Conservation (phyloP, 2,113 vertebrate species). For the Halichoeres trimaculatus region DNA sequence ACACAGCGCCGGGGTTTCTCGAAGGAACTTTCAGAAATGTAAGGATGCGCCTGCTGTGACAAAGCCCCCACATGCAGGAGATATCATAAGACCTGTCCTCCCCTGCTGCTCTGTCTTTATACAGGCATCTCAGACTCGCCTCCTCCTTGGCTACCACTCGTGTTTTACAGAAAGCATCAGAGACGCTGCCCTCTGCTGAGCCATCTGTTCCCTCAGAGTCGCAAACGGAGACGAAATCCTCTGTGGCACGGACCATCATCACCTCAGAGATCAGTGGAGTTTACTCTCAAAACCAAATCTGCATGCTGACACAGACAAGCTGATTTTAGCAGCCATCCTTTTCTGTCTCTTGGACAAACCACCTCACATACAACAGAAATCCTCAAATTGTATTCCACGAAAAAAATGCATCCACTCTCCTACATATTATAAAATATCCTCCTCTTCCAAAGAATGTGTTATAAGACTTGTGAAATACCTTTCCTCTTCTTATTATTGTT, state of each 20-base stretch:
- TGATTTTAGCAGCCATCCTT: slow-evolving; percentile 24
- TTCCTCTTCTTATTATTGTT: neutral
- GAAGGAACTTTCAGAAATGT: slow-evolving; percentile 19
- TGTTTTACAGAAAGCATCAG: slow-evolving; percentile 33
- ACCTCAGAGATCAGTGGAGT: slow-evolving; percentile 28
- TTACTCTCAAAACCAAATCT: slow-evolving; percentile 40
- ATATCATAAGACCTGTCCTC: slow-evolving; percentile 25
- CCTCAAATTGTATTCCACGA: too few species aligned
- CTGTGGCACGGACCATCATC: slow-evolving; percentile 13
- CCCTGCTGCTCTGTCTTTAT: slow-evolving; percentile 3
- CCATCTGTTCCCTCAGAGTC: slow-evolving; percentile 59
- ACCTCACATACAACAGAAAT: slow-evolving; percentile 10
- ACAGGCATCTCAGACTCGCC: neutral
- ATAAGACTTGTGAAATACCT: neutral
- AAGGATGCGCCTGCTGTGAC: slow-evolving; percentile 10
- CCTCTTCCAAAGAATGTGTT: too few species aligned
- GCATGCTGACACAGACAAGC: slow-evolving; percentile 26
- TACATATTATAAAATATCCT: too few species aligned
- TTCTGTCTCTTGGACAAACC: slow-evolving; percentile 9
- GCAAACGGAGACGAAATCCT: slow-evolving; percentile 26
- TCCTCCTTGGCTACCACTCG: slow-evolving; percentile 28
- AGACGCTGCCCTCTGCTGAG: slow-evolving; percentile 54
- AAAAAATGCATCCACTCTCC: too few species aligned
- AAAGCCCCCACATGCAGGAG: slow-evolving; percentile 24
- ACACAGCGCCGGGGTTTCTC: neutral